Evolutionary conservation across 2,888 invertebrate genomes (phyloP), one percentile per base, ranked within the genome.

Genomic region (Parascotia fuliginaria): DNA sequence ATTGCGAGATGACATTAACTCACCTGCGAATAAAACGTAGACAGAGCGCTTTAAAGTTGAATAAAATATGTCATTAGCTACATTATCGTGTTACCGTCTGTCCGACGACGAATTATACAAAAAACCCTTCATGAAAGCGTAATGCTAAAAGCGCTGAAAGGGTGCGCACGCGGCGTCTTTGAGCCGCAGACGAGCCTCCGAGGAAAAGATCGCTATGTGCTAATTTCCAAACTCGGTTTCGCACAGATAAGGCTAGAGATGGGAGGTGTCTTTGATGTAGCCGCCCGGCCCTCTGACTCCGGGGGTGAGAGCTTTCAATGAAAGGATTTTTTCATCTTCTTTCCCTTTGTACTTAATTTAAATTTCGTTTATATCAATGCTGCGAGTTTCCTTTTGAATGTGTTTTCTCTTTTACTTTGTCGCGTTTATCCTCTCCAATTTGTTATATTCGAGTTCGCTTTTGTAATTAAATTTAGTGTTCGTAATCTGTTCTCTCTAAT

Each of bases 291-390:
- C 88, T 85, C 87, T 86, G 85, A 88, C 89, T 87, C 81, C 82
- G 83, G 83, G 83, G 85, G 89, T 87, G 90, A 90, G 89, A 88
- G 90, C 89, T 89, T 87, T 90, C 91, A 89, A 89, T 92, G 91
- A 92, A 92, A 92, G 92, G 92, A 92, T 92, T 91, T 92, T 92
- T 90, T 89, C 87, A 88, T 89, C 89, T 89, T 86, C 89, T 87
- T 89, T 91, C 87, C 87, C 90, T 92, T 92, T 92, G 92, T 92
- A 91, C 89, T 92, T 92, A 92, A 92, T 92, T 92, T 92, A 92
- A 92, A 92, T 92, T 92, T 92, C 92, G 92, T 92, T 92, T 92
- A 92, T 92, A 92, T 91, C 92, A 91, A 90, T 91, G 91, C 90
- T 89, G 75, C 82, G 90, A 87, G 89, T 91, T 91, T 91, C 90